These are phyloP conservation scores for Crotalus horridus DNA, from an alignment of 2,113 vertebrate species.

Conservation along the genomic window DNA sequence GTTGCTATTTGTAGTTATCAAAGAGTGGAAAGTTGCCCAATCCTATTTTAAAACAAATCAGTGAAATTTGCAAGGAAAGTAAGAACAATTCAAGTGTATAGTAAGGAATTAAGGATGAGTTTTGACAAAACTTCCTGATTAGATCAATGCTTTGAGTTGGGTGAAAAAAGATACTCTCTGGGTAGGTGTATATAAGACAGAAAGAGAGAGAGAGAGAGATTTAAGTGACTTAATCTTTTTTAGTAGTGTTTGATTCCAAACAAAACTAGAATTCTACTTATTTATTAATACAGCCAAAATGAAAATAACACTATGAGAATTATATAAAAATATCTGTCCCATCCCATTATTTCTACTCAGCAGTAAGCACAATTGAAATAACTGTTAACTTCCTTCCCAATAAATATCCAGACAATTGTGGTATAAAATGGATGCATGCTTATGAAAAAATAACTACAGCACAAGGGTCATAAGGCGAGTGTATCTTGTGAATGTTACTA, in stretches of 20 bases:
- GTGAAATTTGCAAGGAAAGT: not conserved
- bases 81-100: not conserved
- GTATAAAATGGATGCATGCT: not conserved
- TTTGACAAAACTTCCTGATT: not conserved
- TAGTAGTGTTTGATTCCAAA: not conserved
- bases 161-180: not conserved
- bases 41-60: not conserved
- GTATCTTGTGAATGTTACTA: not conserved
- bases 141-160: not conserved
- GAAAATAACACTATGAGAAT: not conserved
- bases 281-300: not conserved
- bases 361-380: not conserved
- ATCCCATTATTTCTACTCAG: not conserved
- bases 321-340: not conserved
- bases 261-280: not conserved
- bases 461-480: not conserved
- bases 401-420: not conserved
- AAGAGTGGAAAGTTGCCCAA: not conserved
- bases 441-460: not conserved
- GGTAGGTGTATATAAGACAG: not conserved
- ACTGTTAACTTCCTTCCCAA: not conserved
- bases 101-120: not conserved
- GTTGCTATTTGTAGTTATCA: not conserved
- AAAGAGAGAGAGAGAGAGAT: not conserved
- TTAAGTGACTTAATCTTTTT: not conserved